phyloP scores from a whole-genome alignment of 2,113 vertebrate species.

The Melanotaenia duboulayi region DNA sequence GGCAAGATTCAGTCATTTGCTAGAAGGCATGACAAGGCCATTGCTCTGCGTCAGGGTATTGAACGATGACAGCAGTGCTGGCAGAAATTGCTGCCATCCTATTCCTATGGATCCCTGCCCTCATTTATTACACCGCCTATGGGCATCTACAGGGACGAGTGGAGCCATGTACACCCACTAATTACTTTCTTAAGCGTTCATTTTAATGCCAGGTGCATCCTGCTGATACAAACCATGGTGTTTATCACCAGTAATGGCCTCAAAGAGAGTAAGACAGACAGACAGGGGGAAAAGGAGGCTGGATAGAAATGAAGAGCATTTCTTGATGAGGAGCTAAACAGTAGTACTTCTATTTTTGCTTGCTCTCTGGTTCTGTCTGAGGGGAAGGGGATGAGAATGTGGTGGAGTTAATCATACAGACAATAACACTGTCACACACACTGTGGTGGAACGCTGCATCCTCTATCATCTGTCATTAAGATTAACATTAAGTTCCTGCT shows the following conservation, averaged over 20 bases:
- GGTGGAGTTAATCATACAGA: slow-evolving; percentile 71
- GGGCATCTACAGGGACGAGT: slow-evolving; percentile 68
- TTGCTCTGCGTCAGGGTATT: slow-evolving; percentile 66
- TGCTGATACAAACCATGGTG: slow-evolving; percentile 78
- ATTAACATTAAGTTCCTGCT: slow-evolving; percentile 70
- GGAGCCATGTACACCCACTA: slow-evolving; percentile 72
- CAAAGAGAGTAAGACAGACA: slow-evolving; percentile 37
- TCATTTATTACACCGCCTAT: slow-evolving; percentile 73
- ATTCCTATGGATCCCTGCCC: slow-evolving; percentile 63
- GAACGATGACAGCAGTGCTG: slow-evolving; percentile 67
- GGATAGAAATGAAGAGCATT: slow-evolving; percentile 45
- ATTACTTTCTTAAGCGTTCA: slow-evolving; percentile 78
- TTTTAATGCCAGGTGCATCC: slow-evolving; percentile 80
- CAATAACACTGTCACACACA: slow-evolving; percentile 73
- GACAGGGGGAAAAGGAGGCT: slow-evolving; percentile 1
- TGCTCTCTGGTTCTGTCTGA: slow-evolving; percentile 40
- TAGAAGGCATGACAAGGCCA: slow-evolving; percentile 63
- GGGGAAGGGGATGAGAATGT: slow-evolving; percentile 43
- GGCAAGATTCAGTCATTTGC: slow-evolving; percentile 63
- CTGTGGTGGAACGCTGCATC: slow-evolving; percentile 46
- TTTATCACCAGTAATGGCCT: slow-evolving; percentile 80
- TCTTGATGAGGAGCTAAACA: slow-evolving; percentile 65
- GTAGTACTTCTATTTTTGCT: slow-evolving; percentile 54
- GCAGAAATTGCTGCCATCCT: slow-evolving; percentile 60
- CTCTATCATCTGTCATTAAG: slow-evolving; percentile 74